These are phyloP conservation scores for Meloe dianella DNA, from an alignment of 2,888 invertebrate species.

Conservation along the genomic window DNA sequence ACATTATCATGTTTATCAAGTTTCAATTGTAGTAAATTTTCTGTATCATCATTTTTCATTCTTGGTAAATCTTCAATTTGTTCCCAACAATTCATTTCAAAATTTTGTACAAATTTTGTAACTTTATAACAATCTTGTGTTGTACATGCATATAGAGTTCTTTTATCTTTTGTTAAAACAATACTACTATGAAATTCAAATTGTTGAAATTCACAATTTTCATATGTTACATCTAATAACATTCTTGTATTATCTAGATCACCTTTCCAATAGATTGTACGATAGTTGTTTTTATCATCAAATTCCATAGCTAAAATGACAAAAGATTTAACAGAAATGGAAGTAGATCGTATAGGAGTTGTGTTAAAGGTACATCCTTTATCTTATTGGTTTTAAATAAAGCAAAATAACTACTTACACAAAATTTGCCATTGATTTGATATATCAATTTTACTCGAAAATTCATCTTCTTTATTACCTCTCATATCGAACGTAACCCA, in stretches of 20 bases:
- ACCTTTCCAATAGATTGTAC: conserved; percentile 82
- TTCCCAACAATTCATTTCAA: conserved; percentile 67
- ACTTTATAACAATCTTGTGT: conserved; percentile 67
- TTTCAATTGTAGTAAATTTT: conserved; percentile 81
- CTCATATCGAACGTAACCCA: conserved; percentile 83
- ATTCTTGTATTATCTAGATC: conserved; percentile 78
- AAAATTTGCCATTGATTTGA: conserved; percentile 75
- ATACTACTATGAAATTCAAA: conserved; percentile 63
- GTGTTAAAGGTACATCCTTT: too few species aligned
- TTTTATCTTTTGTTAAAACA: conserved; percentile 71
- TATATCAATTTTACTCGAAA: conserved; percentile 64
- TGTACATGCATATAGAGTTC: conserved; percentile 73
- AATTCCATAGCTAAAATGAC: conserved; percentile 71
- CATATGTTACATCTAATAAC: conserved; percentile 51
- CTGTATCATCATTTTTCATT: conserved; percentile 73
- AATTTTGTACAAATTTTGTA: conserved; percentile 58
- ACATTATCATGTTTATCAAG: conserved; percentile 81
- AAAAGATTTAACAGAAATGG: too few species aligned
- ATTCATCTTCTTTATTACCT: conserved; percentile 72
- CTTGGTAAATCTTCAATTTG: conserved; percentile 68
- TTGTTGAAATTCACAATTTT: conserved; percentile 35
- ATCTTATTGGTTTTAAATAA: too few species aligned
- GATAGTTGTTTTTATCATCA: conserved; percentile 70
- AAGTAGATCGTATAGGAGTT: too few species aligned
- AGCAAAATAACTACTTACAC: conserved; percentile 60